Conservation (phyloP, 2,888 invertebrate genomes). For the Myopa testacea region DNA sequence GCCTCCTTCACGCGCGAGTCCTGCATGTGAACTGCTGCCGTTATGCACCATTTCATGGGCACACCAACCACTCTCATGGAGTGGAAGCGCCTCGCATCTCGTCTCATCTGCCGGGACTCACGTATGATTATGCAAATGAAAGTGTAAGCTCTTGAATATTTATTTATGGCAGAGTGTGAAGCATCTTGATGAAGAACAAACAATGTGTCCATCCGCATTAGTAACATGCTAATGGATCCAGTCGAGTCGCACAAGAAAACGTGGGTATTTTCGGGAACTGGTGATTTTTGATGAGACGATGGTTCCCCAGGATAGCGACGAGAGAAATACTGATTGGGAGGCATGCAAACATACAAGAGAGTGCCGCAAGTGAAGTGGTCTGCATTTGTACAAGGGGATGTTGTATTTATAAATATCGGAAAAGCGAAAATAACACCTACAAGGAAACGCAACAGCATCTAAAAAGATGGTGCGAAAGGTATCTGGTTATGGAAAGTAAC, state of each 20-base stretch:
- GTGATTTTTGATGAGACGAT: neutral
- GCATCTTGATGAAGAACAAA: neutral
- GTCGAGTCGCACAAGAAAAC: neutral
- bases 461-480: neutral
- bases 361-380: neutral
- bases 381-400: neutral
- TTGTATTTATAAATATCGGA: neutral
- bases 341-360: neutral
- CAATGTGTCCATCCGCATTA: conserved; percentile 10
- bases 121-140: conserved; percentile 35
- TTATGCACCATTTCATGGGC: too few species aligned
- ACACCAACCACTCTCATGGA: neutral
- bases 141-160: neutral
- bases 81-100: neutral
- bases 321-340: neutral
- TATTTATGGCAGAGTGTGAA: neutral
- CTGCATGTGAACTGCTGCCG: neutral
- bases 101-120: conserved; percentile 7
- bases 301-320: neutral
- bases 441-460: neutral
- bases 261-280: neutral
- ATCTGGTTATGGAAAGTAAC: neutral
- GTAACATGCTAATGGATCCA: neutral
- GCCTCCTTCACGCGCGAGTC: neutral
- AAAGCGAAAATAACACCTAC: neutral